These are phyloP conservation scores for Agriopis aurantiaria DNA, from an alignment of 2,888 invertebrate genomes.

Conservation along the genomic window DNA sequence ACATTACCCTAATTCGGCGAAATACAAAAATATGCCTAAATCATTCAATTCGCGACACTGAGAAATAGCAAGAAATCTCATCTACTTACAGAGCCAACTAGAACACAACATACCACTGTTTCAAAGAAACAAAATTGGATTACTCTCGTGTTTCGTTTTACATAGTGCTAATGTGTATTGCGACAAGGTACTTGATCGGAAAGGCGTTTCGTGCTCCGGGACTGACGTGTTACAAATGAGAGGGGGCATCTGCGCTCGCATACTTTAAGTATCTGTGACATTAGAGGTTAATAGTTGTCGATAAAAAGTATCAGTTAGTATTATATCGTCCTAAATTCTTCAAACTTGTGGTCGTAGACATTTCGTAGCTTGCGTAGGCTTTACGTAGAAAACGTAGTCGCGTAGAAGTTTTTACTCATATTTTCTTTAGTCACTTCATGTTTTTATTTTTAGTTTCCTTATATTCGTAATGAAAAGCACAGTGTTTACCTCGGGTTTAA, in stretches of 20 bases:
- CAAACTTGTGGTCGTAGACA: too few relatives aligned
- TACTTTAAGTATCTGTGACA: conserved; percentile 54
- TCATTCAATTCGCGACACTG: conserved; percentile 52
- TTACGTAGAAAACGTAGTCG: background rate
- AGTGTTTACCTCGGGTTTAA: too few relatives aligned
- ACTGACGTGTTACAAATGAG: conserved; percentile 66
- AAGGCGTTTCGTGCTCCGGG: conserved; percentile 45
- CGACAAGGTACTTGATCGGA: conserved; percentile 7
- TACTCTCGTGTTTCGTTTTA: background rate
- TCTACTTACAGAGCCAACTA: conserved; percentile 48
- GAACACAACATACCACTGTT: background rate
- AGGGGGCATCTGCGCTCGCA: conserved; percentile 55
- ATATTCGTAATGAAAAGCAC: too few relatives aligned
- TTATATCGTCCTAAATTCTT: background rate
- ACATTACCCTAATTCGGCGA: conserved; percentile 18
- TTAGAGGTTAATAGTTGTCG: conserved; percentile 38
- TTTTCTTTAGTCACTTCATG: too few relatives aligned
- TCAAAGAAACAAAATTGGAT: conserved; percentile 2
- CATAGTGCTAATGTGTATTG: conserved; percentile 1
- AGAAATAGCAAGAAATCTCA: conserved; percentile 59
- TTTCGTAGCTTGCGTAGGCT: background rate
- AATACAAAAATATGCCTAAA: conserved; percentile 39
- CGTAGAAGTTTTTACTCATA: background rate
- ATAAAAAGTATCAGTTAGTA: conserved; percentile 4
- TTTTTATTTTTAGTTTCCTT: too few relatives aligned